Base-by-base conservation (phyloP, 2,113 vertebrate genomes). In the Holacanthus passer region DNA sequence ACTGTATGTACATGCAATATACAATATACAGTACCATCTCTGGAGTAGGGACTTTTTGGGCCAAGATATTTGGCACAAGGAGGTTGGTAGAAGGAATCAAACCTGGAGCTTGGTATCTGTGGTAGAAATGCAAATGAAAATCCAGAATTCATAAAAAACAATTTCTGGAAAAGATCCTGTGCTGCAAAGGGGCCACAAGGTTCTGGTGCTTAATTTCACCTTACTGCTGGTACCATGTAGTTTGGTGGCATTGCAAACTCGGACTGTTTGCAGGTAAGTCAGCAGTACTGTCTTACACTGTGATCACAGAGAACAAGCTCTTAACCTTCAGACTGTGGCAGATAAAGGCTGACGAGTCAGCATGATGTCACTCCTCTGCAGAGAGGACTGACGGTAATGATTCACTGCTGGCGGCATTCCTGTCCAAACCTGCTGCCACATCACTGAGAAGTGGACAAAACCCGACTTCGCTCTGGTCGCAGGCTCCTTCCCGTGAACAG, bases 321-420 rank as follows among this genome's bases (percentile, higher is more conserved):
- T 82, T 77, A 87, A 88, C 87, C 83, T 90, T 89, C 88, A 85
- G 78, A 80, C 90, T 37, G 67, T 19, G 56, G 66, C 62, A 79
- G 84, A 87, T 91, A 87, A 84, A 73, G 52, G 67, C 72, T 32
- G 85, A 88, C 93, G 91, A 93, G 72, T 94, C 89, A 90, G 77
- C 67, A 73, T 87, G 87, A 88, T 77, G 87, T 94, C 92, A 94
- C 86, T 58, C 60, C 85, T 88, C 82, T 53, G 77, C 6, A 70
- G 72, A 41, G 74, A 82, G 77, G 85, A 81, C 66, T 35, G 77
- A 58, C 31, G 77, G 64, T 37, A 73, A 84, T 92, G 89, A 91
- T 86, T 94, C 87, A 89, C 75, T 22, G 71, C 73, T 4, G 45
- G 73, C 77, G 24, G 79, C 82, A 79, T 86, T 91, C 85, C 91